Evolutionary conservation across 2,888 invertebrate species (phyloP).

Genomic region (Ophion ellenae): DNA sequence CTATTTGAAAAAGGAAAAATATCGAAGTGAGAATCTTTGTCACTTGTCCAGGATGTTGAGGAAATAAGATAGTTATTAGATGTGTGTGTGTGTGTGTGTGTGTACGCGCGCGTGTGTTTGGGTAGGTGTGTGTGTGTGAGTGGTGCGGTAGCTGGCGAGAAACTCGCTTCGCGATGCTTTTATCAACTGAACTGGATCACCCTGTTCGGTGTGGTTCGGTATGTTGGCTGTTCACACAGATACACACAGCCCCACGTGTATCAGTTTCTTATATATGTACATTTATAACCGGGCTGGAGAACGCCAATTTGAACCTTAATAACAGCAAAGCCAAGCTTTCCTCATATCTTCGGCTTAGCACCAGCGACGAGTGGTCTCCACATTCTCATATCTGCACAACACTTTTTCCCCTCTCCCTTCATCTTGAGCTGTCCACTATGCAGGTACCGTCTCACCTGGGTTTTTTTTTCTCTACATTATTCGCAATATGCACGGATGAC

Average conservation of each 20-base stretch:
- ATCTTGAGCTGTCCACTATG: background rate
- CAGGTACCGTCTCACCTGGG: constrained; percentile 3
- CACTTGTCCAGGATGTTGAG: constrained; percentile 25
- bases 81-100: too few relatives aligned
- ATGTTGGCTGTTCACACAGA: background rate
- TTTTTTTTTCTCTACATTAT: constrained; percentile 22
- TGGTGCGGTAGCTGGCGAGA: background rate
- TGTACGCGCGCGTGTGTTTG: background rate
- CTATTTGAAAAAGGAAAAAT: background rate
- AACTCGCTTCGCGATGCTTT: constrained; percentile 31
- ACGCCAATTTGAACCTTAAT: constrained; percentile 51
- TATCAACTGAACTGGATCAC: constrained; percentile 38
- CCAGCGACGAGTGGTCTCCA: constrained; percentile 10
- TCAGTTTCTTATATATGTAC: background rate
- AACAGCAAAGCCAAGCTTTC: constrained; percentile 44
- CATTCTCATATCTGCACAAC: constrained; percentile 14
- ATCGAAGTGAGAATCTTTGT: constrained; percentile 22
- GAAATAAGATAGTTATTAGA: constrained; percentile 33
- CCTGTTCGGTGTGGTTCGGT: background rate
- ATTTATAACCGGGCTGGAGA: constrained; percentile 18
- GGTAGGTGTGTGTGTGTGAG: background rate
- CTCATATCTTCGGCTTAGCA: constrained; percentile 39
- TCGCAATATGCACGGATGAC: constrained; percentile 21
- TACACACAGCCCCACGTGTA: background rate
- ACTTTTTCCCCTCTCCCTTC: background rate